Evolutionary conservation across 2,888 invertebrate genomes (phyloP).

Genomic region (Tipula helvola): DNA sequence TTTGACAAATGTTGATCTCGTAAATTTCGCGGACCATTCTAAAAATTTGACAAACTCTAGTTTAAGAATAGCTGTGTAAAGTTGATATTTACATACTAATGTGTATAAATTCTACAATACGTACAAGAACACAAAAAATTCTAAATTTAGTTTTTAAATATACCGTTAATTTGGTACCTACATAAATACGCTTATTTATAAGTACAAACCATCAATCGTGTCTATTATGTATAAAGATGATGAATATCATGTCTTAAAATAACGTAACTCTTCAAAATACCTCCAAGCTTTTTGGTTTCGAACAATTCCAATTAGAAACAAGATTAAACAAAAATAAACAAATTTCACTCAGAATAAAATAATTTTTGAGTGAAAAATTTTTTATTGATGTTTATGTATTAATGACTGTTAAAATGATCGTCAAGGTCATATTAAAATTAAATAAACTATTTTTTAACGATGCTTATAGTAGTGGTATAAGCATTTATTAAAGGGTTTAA

Average conservation of each 20-base stretch:
- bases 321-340: not conserved
- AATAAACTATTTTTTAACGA: not conserved
- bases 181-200: too few species aligned
- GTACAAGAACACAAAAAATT: too few species aligned
- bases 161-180: too few species aligned
- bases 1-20: too few species aligned
- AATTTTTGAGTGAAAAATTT: not conserved
- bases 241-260: not conserved
- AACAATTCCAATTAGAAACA: not conserved
- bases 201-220: too few species aligned
- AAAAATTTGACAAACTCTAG: too few species aligned
- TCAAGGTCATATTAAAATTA: not conserved
- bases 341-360: not conserved
- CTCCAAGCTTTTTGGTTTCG: not conserved
- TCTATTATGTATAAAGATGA: not conserved
- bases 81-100: too few species aligned
- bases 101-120: too few species aligned
- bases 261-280: not conserved
- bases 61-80: too few species aligned
- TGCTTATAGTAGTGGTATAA: not conserved
- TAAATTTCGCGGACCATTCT: too few species aligned
- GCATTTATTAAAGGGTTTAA: not conserved
- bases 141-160: too few species aligned
- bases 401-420: not conserved
- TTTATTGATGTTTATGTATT: not conserved